phyloP scores from a whole-genome alignment of 2,888 invertebrate genomes.

The Drosophila siamana region DNA sequence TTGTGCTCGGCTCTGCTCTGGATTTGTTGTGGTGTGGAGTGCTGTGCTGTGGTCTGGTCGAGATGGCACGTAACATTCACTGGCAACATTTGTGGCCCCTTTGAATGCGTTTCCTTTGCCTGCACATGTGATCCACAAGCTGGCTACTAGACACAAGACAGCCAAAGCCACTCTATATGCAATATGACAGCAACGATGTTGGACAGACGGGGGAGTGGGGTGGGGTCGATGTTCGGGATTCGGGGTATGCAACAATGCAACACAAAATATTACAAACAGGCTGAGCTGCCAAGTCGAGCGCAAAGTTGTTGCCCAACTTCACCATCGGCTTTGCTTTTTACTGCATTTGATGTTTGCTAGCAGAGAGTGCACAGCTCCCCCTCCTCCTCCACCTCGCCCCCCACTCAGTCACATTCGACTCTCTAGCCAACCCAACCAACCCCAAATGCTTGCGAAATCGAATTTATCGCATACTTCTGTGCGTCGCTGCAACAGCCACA shows the following conservation, averaged over 20 bases:
- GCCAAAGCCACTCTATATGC: slow-evolving; percentile 21
- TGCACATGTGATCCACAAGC: slow-evolving; percentile 41
- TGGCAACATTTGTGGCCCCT: slow-evolving; percentile 61
- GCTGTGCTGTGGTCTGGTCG: slow-evolving; percentile 17
- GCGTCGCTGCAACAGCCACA: slow-evolving; percentile 65
- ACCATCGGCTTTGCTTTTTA: slow-evolving; percentile 31
- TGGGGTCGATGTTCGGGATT: neutral
- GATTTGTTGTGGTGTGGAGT: neutral
- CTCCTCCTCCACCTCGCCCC: neutral
- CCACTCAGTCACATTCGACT: too few relatives aligned
- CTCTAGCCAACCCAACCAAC: neutral
- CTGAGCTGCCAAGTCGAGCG: slow-evolving; percentile 56
- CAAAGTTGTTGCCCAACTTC: slow-evolving; percentile 59
- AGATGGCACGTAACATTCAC: slow-evolving; percentile 58
- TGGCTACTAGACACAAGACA: slow-evolving; percentile 13
- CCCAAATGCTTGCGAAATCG: slow-evolving; percentile 53
- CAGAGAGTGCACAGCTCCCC: neutral
- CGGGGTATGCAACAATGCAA: slow-evolving; percentile 55
- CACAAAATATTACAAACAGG: slow-evolving; percentile 64
- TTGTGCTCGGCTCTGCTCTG: neutral
- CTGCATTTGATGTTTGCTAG: slow-evolving; percentile 40
- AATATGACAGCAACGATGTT: slow-evolving; percentile 37
- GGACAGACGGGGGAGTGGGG: neutral
- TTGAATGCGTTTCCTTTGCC: slow-evolving; percentile 62
- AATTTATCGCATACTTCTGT: slow-evolving; percentile 75